Percentiles rank a stretch among this genome's conserved stretches.
These are phyloP conservation scores for Corella eumyota DNA, from an alignment of 23 tunicate species.

Conservation along the genomic window DNA sequence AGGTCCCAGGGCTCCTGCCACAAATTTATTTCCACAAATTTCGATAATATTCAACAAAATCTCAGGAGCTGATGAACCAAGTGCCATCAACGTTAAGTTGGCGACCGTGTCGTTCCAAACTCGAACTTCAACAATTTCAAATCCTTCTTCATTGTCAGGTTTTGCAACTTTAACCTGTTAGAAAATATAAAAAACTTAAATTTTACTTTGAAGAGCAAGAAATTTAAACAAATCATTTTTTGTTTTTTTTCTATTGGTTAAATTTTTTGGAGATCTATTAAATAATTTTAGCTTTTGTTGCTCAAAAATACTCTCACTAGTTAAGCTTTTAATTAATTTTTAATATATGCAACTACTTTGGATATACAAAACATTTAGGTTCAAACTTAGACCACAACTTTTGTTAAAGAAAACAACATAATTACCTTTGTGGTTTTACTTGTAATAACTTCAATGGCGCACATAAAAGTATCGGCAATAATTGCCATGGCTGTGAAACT, in stretches of 20 bases:
- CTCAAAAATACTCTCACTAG: too few relatives aligned
- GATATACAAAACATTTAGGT: too few relatives aligned
- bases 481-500: slow-evolving; percentile 84
- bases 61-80: slow-evolving; percentile 95
- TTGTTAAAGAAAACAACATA: too few relatives aligned
- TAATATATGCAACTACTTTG: neutral
- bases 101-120: slow-evolving; percentile 99
- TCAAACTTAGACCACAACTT: too few relatives aligned
- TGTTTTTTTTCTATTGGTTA: too few relatives aligned
- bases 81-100: slow-evolving; percentile 96
- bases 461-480: slow-evolving; percentile 94
- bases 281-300: too few relatives aligned
- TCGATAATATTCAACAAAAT: slow-evolving; percentile 90
- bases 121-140: slow-evolving; percentile 67
- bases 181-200: neutral
- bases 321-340: too few relatives aligned
- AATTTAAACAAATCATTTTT: neutral
- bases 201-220: neutral
- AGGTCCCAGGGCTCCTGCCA: slow-evolving; percentile 85
- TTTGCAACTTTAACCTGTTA: slow-evolving; percentile 54
- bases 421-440: slow-evolving; percentile 75
- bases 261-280: too few relatives aligned
- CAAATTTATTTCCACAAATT: slow-evolving; percentile 67
- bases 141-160: slow-evolving; percentile 74
- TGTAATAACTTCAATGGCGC: slow-evolving; percentile 91